These are phyloP conservation scores for Corapipo altera DNA, from an alignment of 2,113 vertebrate genomes.

Conservation along the genomic window DNA sequence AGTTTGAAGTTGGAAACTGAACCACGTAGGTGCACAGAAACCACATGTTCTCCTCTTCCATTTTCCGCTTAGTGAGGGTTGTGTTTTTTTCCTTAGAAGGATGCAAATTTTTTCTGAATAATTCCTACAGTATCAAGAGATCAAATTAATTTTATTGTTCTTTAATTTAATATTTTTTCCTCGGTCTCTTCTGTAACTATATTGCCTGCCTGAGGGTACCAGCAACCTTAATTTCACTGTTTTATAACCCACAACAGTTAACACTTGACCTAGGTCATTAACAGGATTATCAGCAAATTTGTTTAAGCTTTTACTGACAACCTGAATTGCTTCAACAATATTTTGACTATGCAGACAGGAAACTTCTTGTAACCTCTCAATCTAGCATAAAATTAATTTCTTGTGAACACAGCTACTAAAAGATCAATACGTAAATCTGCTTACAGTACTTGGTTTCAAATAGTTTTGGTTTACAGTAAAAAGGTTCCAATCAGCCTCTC, in stretches of 20 bases:
- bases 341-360: constrained; percentile 80
- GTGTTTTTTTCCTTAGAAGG: constrained; percentile 21
- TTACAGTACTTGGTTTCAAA: constrained; percentile 46
- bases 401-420: constrained; percentile 59
- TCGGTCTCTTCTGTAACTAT: constrained; percentile 54
- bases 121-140: constrained; percentile 45
- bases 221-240: constrained; percentile 80
- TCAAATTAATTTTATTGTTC: constrained; percentile 35
- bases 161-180: constrained; percentile 72
- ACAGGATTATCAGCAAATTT: constrained; percentile 87
- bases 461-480: constrained; percentile 30
- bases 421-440: constrained; percentile 59
- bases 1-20: constrained; percentile 1
- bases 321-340: constrained; percentile 84
- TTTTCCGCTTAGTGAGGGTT: not conserved
- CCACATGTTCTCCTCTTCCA: constrained; percentile 4
- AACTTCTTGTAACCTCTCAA: constrained; percentile 77
- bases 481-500: constrained; percentile 23
- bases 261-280: constrained; percentile 88
- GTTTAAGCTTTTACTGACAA: constrained; percentile 87
- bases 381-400: constrained; percentile 78
- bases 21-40: not conserved
- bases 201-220: constrained; percentile 74
- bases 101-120: not conserved
- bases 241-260: constrained; percentile 85